phyloP scores from a whole-genome alignment of 2,113 vertebrate species.

The Scortum barcoo region DNA sequence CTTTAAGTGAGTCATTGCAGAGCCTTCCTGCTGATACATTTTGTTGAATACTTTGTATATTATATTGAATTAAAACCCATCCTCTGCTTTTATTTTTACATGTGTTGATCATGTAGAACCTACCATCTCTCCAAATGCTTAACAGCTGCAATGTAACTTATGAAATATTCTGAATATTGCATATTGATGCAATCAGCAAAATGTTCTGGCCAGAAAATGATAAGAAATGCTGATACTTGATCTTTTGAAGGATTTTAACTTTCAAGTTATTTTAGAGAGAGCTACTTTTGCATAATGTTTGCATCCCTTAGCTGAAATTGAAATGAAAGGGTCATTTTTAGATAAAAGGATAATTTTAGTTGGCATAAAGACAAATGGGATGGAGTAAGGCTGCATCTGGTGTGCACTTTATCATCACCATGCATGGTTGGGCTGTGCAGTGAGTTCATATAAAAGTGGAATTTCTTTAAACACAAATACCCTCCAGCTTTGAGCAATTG shows the following conservation, averaged over 20 bases:
- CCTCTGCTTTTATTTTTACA: background rate
- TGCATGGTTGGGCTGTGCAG: slow-evolving; percentile 24
- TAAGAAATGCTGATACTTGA: slow-evolving; percentile 46
- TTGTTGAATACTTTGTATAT: background rate
- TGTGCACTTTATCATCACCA: slow-evolving; percentile 30
- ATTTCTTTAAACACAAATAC: slow-evolving; percentile 11
- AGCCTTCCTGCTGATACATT: background rate
- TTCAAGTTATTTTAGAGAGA: slow-evolving; percentile 37
- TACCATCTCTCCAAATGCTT: slow-evolving; percentile 2
- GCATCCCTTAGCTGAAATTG: background rate
- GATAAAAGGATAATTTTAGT: slow-evolving; percentile 52
- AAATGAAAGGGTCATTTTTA: slow-evolving; percentile 45
- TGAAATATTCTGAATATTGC: slow-evolving; percentile 28
- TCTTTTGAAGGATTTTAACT: slow-evolving; percentile 32
- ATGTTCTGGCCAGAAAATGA: background rate
- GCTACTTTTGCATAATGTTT: slow-evolving; percentile 34
- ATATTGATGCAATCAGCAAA: slow-evolving; percentile 61
- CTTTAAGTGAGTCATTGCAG: background rate
- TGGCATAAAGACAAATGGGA: slow-evolving; percentile 55
- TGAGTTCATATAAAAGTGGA: slow-evolving; percentile 28
- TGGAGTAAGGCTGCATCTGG: slow-evolving; percentile 49
- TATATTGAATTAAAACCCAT: background rate
- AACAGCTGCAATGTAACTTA: slow-evolving; percentile 2
- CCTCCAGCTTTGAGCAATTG: background rate
- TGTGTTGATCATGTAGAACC: background rate